Conservation (phyloP, 1,140 invertebrate genomes). For the Geopemphigus sp. region DNA sequence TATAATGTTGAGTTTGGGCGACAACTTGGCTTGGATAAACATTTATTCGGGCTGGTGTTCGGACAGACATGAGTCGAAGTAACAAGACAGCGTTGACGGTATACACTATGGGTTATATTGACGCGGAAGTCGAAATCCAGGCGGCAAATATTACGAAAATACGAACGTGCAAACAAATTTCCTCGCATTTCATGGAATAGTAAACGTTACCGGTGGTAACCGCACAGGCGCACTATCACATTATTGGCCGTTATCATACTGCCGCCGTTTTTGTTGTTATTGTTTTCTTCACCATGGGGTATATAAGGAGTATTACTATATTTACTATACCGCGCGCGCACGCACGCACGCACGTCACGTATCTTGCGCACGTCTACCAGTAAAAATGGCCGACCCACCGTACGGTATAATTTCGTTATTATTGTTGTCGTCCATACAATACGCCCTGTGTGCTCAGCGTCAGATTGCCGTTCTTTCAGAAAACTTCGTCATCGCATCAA, state of each 20-base stretch:
- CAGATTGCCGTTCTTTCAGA: not conserved
- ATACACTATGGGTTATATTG: too few species aligned
- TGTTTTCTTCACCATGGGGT: not conserved
- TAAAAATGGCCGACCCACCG: slow-evolving; percentile 37
- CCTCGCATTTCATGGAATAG: slow-evolving; percentile 48
- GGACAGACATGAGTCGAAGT: not conserved
- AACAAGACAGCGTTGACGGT: not conserved
- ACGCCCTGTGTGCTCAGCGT: not conserved
- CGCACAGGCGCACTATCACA: slow-evolving; percentile 12
- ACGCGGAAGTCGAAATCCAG: slow-evolving; percentile 12
- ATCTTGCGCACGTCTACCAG: not conserved
- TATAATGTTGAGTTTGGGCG: not conserved
- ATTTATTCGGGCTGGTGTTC: not conserved
- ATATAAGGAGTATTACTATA: too few species aligned
- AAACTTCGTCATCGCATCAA: too few species aligned
- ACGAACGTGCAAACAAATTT: slow-evolving; percentile 46
- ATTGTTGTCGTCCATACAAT: not conserved
- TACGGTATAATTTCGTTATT: not conserved
- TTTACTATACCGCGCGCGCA: not conserved
- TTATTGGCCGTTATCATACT: not conserved
- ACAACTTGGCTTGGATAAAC: not conserved
- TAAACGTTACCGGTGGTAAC: not conserved
- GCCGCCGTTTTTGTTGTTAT: not conserved
- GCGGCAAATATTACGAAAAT: slow-evolving; percentile 26
- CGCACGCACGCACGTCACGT: not conserved